phyloP scores from a whole-genome alignment of 2,888 invertebrate genomes.

The Podotricha telesiphe region DNA sequence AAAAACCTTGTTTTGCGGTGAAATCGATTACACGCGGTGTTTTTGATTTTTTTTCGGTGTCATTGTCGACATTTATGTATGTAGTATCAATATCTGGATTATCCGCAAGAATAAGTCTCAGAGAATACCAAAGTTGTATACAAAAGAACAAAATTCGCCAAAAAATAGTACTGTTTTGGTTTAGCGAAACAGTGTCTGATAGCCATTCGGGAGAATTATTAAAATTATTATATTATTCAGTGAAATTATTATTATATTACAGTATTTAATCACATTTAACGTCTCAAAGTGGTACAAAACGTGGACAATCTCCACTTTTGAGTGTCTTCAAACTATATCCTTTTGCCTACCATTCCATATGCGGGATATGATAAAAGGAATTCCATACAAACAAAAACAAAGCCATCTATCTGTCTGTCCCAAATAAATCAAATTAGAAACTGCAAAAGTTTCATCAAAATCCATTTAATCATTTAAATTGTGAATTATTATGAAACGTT shows the following conservation, averaged over 20 bases:
- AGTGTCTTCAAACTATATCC: too few relatives aligned
- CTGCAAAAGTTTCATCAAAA: slow-evolving; percentile 19
- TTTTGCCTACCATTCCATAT: too few relatives aligned
- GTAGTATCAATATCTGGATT: slow-evolving; percentile 31
- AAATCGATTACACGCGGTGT: slow-evolving; percentile 38
- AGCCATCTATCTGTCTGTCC: neutral
- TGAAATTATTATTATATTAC: too few relatives aligned
- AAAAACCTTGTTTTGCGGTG: slow-evolving; percentile 24
- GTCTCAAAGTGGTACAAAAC: too few relatives aligned
- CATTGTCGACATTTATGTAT: slow-evolving; percentile 29
- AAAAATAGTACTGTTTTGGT: neutral
- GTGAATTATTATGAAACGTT: neutral
- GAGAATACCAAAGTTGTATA: neutral
- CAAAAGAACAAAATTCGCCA: neutral
- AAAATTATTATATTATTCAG: too few relatives aligned
- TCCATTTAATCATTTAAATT: slow-evolving; percentile 16
- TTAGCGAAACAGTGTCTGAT: neutral
- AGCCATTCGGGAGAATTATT: too few relatives aligned
- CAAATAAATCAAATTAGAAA: neutral
- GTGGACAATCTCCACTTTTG: too few relatives aligned
- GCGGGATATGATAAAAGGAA: too few relatives aligned
- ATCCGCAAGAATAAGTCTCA: neutral
- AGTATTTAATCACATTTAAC: too few relatives aligned
- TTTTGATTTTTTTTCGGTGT: slow-evolving; percentile 28
- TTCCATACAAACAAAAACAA: neutral